phyloP scores from a whole-genome alignment of 23 tunicate species.

The Trididemnum nubilum region DNA sequence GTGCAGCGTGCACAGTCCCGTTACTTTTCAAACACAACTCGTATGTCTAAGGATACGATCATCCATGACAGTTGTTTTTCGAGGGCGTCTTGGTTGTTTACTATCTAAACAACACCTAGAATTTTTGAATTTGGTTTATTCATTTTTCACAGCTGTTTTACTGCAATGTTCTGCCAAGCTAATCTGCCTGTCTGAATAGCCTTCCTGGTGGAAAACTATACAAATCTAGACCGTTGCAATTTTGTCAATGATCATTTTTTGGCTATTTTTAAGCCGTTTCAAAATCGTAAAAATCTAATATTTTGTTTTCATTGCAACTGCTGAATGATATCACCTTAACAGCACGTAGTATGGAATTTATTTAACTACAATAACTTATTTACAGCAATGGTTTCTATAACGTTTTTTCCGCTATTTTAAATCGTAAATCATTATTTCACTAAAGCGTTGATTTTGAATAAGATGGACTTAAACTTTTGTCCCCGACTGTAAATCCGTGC shows the following conservation, averaged over 20 bases:
- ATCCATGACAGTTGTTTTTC: conserved; percentile 26
- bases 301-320: no score
- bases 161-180: not conserved
- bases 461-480: no score
- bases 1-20: no score
- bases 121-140: conserved; percentile 22
- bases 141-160: conserved; percentile 24
- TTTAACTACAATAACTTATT: conserved; percentile 3
- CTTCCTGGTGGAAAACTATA: conserved; percentile 26
- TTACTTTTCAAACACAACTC: no score
- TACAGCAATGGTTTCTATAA: not conserved
- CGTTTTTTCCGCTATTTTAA: not conserved
- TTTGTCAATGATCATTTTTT: conserved; percentile 20
- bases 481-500: no score
- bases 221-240: conserved; percentile 25
- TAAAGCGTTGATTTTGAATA: no score
- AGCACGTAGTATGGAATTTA: conserved; percentile 8
- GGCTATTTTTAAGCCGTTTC: conserved; percentile 14
- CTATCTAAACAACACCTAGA: not conserved
- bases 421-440: no score
- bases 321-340: not conserved
- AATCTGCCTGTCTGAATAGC: conserved; percentile 27
- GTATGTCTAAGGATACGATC: conserved; percentile 12
- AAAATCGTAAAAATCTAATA: conserved; percentile 12
- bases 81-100: conserved; percentile 23